Conservation (phyloP, 2,113 vertebrate species). For the Lates calcarifer region DNA sequence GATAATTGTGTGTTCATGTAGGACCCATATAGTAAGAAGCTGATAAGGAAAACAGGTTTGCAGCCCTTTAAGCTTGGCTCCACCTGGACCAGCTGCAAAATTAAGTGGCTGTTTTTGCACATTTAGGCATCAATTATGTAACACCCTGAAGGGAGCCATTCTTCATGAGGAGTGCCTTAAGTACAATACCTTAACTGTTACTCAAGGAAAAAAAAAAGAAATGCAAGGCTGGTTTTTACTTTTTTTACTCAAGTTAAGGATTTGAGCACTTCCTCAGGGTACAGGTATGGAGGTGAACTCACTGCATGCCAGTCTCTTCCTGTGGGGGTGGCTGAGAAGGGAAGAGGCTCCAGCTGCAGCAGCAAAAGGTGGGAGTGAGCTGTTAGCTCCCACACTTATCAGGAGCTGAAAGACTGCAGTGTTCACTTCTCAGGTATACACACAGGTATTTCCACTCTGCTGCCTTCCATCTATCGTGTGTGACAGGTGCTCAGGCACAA, state of each 20-base stretch:
- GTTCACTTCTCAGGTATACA: constrained; percentile 55
- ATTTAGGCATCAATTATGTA: constrained; percentile 37
- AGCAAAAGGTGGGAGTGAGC: constrained; percentile 40
- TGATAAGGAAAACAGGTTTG: constrained; percentile 39
- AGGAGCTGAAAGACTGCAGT: constrained; percentile 34
- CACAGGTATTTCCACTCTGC: constrained; percentile 66
- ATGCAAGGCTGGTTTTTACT: not conserved
- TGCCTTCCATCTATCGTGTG: constrained; percentile 64
- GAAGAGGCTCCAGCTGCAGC: constrained; percentile 31
- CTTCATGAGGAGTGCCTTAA: constrained; percentile 9
- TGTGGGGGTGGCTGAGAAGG: constrained; percentile 19
- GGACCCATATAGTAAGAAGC: constrained; percentile 5
- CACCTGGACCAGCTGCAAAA: constrained; percentile 41
- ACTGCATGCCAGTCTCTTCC: not conserved
- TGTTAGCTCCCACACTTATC: constrained; percentile 57
- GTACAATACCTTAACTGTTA: not conserved
- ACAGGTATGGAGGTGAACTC: constrained; percentile 17
- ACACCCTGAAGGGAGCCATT: constrained; percentile 17
- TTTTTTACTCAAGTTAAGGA: constrained; percentile 10
- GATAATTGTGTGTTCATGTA: not conserved
- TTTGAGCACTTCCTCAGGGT: constrained; percentile 12
- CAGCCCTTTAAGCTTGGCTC: constrained; percentile 34
- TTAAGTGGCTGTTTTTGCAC: constrained; percentile 44
- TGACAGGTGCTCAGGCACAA: constrained; percentile 61
- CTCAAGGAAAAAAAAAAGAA: constrained; percentile 19